Base-by-base conservation (phyloP, 2,113 vertebrate genomes). In the Capricornis sumatraensis region DNA sequence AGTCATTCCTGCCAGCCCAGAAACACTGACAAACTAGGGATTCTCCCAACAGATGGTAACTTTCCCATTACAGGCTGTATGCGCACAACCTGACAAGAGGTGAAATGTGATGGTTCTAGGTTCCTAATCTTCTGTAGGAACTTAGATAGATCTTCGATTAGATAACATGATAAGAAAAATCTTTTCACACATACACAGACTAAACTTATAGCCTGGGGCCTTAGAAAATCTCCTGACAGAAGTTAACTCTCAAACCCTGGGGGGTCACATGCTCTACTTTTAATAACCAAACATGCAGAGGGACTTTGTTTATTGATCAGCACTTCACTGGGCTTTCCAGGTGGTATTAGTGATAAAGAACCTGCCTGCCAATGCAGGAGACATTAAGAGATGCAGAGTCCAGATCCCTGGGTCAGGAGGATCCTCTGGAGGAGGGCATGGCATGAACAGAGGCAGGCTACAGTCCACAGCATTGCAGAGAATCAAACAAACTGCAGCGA, bases 21-120 rank as follows among this genome's bases (percentile, higher is more conserved):
- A n/a, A 25, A 87, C 43, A n/a, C 0, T 30, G 27, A 47, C 64
- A 55, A 76, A 36, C 2, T 5, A 25, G n/a, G 76, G 36, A 36
- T 30, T 50, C 89, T 95, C 89, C 50, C 23, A 78, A 93, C 52
- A 40, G 36, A 88, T 13, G 21, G 17, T 12, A 16, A 23, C 9
- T 47, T 11, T 19, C 0, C 16, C 2, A 0, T 40, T 17, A 40
- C 23, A 58, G 50, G 67, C 0, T 23, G 14, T 7, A 17, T 0
- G 40, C 60, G 36, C 55, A 86, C 76, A 55, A 19, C 14, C 52
- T 3, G 28, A 43, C 55, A 36, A 43, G 90, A 45, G 71, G 13
- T 43, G n/a, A 94, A 94, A 64, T 1, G 8, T n/a, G 36, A 78
- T 74, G 57, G 23, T 78, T 67, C 53, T 7, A 76, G 30, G 33